A percentile compares a stretch with the other conserved stretches of the same genome.
Conservation (phyloP, 1,140 invertebrate species). For the Hetaerina americana region DNA sequence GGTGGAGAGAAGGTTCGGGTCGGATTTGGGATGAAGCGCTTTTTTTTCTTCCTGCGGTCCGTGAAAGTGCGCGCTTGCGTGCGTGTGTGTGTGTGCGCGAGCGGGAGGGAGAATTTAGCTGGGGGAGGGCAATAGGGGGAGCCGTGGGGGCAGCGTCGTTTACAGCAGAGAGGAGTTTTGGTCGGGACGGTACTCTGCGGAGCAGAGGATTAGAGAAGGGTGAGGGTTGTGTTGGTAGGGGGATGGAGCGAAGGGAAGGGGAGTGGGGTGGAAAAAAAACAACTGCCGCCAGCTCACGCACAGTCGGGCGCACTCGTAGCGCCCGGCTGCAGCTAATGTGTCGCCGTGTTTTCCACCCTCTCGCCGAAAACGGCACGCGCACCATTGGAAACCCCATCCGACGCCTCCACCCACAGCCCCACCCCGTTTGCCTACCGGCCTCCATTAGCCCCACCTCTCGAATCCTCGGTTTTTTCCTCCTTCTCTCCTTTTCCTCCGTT, state of each 20-base stretch:
- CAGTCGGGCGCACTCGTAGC: neutral
- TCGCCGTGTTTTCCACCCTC: neutral
- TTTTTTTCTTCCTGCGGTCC: neutral
- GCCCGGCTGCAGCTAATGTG: neutral
- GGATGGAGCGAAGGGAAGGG: neutral
- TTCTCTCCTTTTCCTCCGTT: neutral
- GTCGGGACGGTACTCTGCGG: too few relatives aligned
- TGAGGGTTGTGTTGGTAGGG: too few relatives aligned
- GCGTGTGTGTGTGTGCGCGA: too few relatives aligned
- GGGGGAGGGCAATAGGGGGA: too few relatives aligned
- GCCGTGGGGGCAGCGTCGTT: neutral
- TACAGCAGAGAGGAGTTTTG: too few relatives aligned
- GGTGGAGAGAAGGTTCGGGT: neutral
- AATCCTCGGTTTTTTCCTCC: neutral
- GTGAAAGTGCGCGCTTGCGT: too few relatives aligned
- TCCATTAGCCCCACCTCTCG: neutral
- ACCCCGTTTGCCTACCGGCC: neutral
- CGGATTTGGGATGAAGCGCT: too few relatives aligned
- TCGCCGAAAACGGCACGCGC: neutral
- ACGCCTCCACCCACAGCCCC: too few relatives aligned
- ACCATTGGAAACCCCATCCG: neutral
- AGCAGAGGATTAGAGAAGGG: too few relatives aligned
- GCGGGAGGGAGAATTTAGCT: too few relatives aligned
- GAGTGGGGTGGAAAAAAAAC: neutral
- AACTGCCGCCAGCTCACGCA: neutral